Evolutionary conservation across 92 coral and sea anemone species (phyloP).

Genomic region (Bergia sp.): DNA sequence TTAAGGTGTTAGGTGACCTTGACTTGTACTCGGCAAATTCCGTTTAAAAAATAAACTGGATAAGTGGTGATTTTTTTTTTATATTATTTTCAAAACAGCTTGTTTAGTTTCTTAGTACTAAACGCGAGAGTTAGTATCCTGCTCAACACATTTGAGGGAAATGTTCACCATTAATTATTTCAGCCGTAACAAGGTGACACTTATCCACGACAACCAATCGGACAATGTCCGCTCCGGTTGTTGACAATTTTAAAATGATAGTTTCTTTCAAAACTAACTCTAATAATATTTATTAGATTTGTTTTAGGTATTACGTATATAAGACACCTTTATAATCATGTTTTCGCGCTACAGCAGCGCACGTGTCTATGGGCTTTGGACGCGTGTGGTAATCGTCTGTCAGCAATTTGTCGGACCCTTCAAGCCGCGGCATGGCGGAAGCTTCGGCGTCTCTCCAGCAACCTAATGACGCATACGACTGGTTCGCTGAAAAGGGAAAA

Average conservation of each 20-base stretch:
- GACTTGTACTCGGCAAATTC: too few species aligned
- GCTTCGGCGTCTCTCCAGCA: constrained; percentile 91
- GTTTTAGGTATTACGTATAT: background rate
- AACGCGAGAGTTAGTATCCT: too few species aligned
- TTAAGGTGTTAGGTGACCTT: too few species aligned
- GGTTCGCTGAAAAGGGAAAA: constrained; percentile 62
- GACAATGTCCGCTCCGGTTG: too few species aligned
- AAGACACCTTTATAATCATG: constrained; percentile 82
- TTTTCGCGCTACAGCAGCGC: constrained; percentile 82
- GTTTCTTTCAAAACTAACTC: background rate
- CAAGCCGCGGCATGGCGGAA: constrained; percentile 69
- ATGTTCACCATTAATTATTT: too few species aligned
- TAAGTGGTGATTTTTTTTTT: too few species aligned
- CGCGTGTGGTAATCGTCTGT: constrained; percentile 64
- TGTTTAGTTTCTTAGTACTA: too few species aligned
- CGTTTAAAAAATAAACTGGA: too few species aligned
- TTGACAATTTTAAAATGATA: background rate
- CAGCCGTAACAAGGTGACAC: too few species aligned
- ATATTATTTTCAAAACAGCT: too few species aligned
- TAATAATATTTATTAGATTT: background rate
- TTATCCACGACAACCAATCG: too few species aligned
- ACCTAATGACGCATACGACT: constrained; percentile 84
- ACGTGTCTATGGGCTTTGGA: constrained; percentile 75
- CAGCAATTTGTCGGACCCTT: constrained; percentile 72
- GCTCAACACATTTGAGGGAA: too few species aligned